Evolutionary conservation across 2,113 vertebrate genomes (phyloP).

Genomic region (Emydura subglobosa): DNA sequence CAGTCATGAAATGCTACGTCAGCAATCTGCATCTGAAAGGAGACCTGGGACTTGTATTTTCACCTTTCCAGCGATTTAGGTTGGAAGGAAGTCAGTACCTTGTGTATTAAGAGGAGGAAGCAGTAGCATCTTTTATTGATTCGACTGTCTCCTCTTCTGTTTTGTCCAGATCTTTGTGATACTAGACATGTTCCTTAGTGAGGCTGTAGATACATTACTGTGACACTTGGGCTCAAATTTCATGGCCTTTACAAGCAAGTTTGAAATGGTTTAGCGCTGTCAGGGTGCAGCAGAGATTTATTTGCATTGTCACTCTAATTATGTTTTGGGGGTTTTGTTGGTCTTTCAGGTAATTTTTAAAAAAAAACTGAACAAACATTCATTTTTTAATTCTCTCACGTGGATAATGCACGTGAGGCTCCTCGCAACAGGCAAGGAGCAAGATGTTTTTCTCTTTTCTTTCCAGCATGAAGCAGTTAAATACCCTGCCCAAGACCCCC

Average conservation of each 20-base stretch:
- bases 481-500: too few relatives aligned
- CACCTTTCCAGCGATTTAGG: background rate
- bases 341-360: background rate
- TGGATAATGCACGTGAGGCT: background rate
- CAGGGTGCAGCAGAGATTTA: background rate
- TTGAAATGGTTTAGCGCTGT: background rate
- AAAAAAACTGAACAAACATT: background rate
- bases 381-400: background rate
- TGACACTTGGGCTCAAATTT: background rate
- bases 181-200: background rate
- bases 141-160: background rate
- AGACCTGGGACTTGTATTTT: background rate
- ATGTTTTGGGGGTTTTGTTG: background rate
- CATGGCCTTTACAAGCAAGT: background rate
- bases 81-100: background rate
- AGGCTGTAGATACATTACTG: background rate
- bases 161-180: background rate
- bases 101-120: background rate
- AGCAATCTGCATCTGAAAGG: fast-evolving
- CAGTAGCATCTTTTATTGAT: background rate
- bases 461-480: too few relatives aligned
- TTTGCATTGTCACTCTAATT: background rate
- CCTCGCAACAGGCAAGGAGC: background rate
- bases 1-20: background rate
- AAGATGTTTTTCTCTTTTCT: background rate